Base-by-base conservation (phyloP, 2,888 invertebrate genomes). In the Lithophane semibrunnea region DNA sequence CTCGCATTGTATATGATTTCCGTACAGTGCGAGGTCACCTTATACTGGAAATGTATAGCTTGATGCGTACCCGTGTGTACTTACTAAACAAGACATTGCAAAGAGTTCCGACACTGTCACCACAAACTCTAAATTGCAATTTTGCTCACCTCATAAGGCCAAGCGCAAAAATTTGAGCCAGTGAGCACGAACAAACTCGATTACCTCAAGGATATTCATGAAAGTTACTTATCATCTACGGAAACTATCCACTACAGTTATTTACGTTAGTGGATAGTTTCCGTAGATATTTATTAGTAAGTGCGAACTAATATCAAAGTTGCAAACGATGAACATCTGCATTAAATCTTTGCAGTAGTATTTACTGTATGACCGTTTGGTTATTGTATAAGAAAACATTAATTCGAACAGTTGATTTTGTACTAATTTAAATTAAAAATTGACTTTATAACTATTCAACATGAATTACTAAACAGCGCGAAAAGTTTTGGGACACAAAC, bases 281-380 rank as follows among this genome's bases (percentile, higher is more conserved):
- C 65, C 49, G 12, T 61, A 54, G 42, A 52, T 70, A 21, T 75
- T 80, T 76, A 80, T 68, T 74, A 82, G 72, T 67, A 79, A 79
- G 75, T 83, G 70, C 58, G 10, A 80, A 80, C 77, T 74, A 79
- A 80, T 86, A 76, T 80, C 68, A 64, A 83, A 84, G 79, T 86
- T 75, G 65, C 56, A 78, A 72, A 66, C 63, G 42, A 75, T 65
- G 47, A 66, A 64, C 58, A 42, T 61, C 66, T 75, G 67, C 69
- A 78, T 76, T 75, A 75, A 80, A 82, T 75, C 73, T 47, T 60
- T 68, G 54, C 60, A 58, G 52, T 64, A n/a, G 16, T 54, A n/a
- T 60, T 42, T 78, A 64, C 37, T 61, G 37, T 60, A 16, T 67
- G 24, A 52, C 29, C 61, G 47, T 72, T 58, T 13, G 3, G 21